Base-by-base conservation (phyloP, 2,113 vertebrate species). In the Peromyscus californicus region DNA sequence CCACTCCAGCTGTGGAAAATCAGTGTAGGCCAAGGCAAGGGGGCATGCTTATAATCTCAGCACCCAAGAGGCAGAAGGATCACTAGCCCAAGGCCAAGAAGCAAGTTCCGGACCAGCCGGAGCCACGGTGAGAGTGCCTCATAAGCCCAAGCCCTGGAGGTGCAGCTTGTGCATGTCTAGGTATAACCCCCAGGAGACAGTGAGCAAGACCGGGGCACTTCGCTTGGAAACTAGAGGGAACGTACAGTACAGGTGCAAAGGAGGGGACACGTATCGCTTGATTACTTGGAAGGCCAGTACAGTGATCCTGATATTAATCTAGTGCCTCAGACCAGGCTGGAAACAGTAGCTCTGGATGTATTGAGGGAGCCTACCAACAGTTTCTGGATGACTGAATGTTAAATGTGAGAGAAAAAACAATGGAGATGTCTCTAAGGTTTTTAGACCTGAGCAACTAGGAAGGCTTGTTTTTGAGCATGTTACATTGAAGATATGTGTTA, bases 391-490 rank as follows among this genome's bases (percentile, higher is more conserved):
- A 83, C 42, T 42, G 54, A 94, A 78, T 83, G 45, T 78, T 59
- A 92, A 67, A 48, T 86, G 5, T 72, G 42, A 90, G 31, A 93
- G 72, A 21, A 19, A 83, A 93, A 15, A 80, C 67, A 63, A 63
- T 59, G 78, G 89, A 59, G 51, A 39, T 83, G 48, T 92, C 65
- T 45, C 3, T 31, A 48, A 69, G 26, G 16, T 33, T 86, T 93
- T 95, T 72, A 83, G 91, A 16, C 72, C 22, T 75, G 57, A 90
- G 29, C 79, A 65, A 69, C n/a, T 91, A 48, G 75, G 79, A 54
- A 93, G 69, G 21, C 76, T 90, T 88, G 19, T 1, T 84, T 93
- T 57, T 65, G 48, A 80, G 48, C 36, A 7, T 94, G 45, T 67
- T 94, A 26, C 21, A 1, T 72, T 69, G 51, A 80, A 74, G 57